Conservation (phyloP, 2,888 invertebrate species). For the Odontocolon sp. region DNA sequence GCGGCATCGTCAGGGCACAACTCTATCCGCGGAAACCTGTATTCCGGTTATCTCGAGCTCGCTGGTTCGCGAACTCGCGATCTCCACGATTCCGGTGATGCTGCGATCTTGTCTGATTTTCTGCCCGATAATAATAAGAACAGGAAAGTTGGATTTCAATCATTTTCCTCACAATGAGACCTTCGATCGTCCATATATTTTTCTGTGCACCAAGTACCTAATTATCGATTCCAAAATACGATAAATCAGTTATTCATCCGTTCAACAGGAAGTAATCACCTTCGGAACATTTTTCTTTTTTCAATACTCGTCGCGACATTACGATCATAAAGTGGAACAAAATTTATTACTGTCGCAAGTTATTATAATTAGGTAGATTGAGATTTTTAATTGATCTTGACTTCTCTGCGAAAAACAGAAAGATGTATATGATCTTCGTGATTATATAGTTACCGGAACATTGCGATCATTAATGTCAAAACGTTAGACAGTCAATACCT, state of each 20-base stretch:
- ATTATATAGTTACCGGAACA: background rate
- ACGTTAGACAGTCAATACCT: too few species aligned
- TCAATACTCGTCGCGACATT: too few species aligned
- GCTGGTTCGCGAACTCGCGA: slow-evolving; percentile 23
- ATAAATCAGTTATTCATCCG: too few species aligned
- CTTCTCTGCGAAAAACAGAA: background rate
- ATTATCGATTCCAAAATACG: too few species aligned
- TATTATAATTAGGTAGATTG: slow-evolving; percentile 24
- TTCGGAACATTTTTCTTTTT: too few species aligned
- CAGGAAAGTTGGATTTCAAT: background rate
- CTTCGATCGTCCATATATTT: too few species aligned
- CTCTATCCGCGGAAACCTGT: slow-evolving; percentile 77
- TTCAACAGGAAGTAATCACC: too few species aligned
- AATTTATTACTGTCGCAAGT: slow-evolving; percentile 10
- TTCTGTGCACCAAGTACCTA: too few species aligned
- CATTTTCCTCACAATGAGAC: too few species aligned
- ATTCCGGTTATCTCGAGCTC: slow-evolving; percentile 76
- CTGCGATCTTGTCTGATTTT: background rate
- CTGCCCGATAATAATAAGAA: background rate
- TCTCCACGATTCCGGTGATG: background rate
- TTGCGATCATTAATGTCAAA: background rate
- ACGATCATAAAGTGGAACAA: too few species aligned
- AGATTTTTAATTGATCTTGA: slow-evolving; percentile 11
- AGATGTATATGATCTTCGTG: background rate
- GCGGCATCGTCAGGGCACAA: slow-evolving; percentile 68